Evolutionary conservation across 2,888 invertebrate genomes (phyloP), one percentile per base, ranked within the genome.

Genomic region (Mesorhabditis belari): DNA sequence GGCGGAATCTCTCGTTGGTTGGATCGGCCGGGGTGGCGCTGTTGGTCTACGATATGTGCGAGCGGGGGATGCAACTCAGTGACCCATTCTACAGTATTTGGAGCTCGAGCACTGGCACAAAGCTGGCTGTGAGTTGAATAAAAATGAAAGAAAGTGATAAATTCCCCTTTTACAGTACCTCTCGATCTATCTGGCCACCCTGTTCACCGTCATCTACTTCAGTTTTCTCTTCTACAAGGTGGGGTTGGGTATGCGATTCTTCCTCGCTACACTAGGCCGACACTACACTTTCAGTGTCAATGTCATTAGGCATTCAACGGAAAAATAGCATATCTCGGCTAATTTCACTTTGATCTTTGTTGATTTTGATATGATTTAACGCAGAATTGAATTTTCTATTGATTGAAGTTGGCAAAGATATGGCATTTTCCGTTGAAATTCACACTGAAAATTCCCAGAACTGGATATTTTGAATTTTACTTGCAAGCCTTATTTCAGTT

Each of bases 51-150:
- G 98, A 99, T 81, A 88, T 98, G 85, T 93, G 92, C 77, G 96
- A 98, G 83, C 87, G 85, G 58, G 98, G 98, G 4, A 88, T 92
- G 0, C 96, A 98, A 83, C 85, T 98, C 57, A 86, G 88, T 27
- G 95, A 99, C 84, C 98, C 98, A 5, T 99, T 99, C 83, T 95
- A 92, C 82, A 94, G 93, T 0, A 92, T 99, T 78, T 98, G 98
- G 98, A 90, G 92, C 1, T 92, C 92, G 2, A 88, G 89, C 64
- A 82, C 90, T 60, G 95, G 96, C 25, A 89, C 91, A n/a, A 90
- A 90, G 81, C 84, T 95, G 69, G 93, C 92, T 70, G 86, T 90
- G 85, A 62, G 69, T 63, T 23, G 1, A 51, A 51, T 51, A 23
- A 19, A 1, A 51, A 9, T 2, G 1, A 1, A 51, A 51, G n/a